phyloP scores from a whole-genome alignment of 1,140 invertebrate genomes.

The Heliconius nattereri region DNA sequence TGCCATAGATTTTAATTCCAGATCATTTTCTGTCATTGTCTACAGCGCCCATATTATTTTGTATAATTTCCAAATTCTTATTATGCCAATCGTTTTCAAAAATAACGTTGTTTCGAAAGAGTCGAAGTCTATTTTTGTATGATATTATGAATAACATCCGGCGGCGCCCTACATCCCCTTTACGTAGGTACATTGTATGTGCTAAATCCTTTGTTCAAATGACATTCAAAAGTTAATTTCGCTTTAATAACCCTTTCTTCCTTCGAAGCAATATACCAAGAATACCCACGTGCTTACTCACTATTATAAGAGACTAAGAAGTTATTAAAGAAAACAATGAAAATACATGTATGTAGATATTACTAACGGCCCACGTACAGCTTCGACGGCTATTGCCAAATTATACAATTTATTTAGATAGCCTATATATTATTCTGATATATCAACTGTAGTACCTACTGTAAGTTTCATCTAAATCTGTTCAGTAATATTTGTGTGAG shows the following conservation, averaged over 20 bases:
- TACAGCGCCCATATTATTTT: too few species aligned
- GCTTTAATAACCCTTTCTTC: constrained; percentile 39
- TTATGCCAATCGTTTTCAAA: neutral
- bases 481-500: too few species aligned
- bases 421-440: too few species aligned
- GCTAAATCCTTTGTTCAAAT: constrained; percentile 59
- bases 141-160: constrained; percentile 65
- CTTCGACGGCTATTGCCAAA: neutral
- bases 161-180: constrained; percentile 52
- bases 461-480: too few species aligned
- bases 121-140: constrained; percentile 52
- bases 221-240: constrained; percentile 50
- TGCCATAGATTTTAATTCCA: too few species aligned
- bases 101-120: neutral
- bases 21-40: too few species aligned
- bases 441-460: too few species aligned
- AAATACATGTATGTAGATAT: neutral
- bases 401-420: neutral
- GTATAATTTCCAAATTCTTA: too few species aligned
- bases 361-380: too few species aligned
- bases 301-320: constrained; percentile 17
- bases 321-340: neutral
- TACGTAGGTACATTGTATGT: constrained; percentile 53
- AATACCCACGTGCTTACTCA: constrained; percentile 31
- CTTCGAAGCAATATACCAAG: constrained; percentile 23